These are phyloP conservation scores for Drosophila pruinosa DNA, from an alignment of 1,140 invertebrate species.

Conservation along the genomic window DNA sequence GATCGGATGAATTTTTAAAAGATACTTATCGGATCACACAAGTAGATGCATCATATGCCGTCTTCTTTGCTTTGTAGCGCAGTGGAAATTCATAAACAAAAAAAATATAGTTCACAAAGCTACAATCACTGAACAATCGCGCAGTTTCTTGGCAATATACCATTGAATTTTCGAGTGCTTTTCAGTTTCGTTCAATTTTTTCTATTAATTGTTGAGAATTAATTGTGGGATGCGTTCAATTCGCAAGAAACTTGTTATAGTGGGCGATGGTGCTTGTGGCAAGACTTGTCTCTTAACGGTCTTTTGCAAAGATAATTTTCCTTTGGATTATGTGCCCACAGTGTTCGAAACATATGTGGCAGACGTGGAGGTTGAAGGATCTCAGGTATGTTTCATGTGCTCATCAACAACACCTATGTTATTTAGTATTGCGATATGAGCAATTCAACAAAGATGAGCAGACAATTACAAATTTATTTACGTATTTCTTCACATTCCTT, in stretches of 20 bases:
- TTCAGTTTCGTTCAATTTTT: neutral
- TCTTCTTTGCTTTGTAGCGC: constrained; percentile 17
- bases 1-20: neutral
- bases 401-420: neutral
- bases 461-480: constrained; percentile 18
- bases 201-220: neutral
- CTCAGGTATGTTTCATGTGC: constrained; percentile 87
- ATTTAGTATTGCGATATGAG: neutral
- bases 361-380: constrained; percentile 97
- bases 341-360: constrained; percentile 99
- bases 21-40: neutral
- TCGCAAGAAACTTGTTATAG: constrained; percentile 99
- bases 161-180: neutral
- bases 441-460: neutral
- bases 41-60: constrained; percentile 6
- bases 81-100: constrained; percentile 43
- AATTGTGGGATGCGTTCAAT: constrained; percentile 92
- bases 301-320: constrained; percentile 99
- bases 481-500: constrained; percentile 4
- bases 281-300: constrained; percentile 98
- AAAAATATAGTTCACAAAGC: constrained; percentile 17
- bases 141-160: neutral
- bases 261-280: constrained; percentile 98
- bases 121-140: constrained; percentile 11
- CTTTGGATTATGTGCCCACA: constrained; percentile 98